Conservation (phyloP, 2,113 vertebrate species). For the Dasyprocta punctata region DNA sequence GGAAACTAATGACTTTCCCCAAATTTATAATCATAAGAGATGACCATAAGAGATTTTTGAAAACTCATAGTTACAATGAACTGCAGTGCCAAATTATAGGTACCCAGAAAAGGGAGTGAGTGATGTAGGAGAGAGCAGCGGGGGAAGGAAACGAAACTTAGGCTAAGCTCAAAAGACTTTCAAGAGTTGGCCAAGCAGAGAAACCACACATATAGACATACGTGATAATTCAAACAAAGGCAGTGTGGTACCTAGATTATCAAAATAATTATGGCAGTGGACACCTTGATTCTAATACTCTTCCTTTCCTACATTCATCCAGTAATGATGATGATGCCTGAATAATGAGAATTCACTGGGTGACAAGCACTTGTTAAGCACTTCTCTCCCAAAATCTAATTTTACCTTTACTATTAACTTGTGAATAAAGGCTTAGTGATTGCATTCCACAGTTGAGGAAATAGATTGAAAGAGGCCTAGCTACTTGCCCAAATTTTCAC, state of each 20-base stretch:
- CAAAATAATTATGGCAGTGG: neutral
- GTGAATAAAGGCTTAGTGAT: neutral
- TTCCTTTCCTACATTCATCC: neutral
- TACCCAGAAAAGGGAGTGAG: neutral
- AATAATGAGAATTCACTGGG: neutral
- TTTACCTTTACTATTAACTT: constrained; percentile 12
- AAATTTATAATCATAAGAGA: neutral
- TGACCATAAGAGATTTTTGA: neutral
- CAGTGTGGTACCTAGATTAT: neutral
- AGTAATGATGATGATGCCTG: neutral
- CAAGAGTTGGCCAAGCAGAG: neutral
- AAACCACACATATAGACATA: neutral
- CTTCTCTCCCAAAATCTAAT: neutral
- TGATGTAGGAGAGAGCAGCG: neutral
- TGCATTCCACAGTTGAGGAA: neutral
- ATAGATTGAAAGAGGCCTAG: neutral
- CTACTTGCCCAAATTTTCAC: neutral
- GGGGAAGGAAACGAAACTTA: neutral
- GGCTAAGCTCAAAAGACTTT: neutral
- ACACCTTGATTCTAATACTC: neutral
- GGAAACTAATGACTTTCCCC: neutral
- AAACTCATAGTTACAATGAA: neutral
- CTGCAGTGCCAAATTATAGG: neutral
- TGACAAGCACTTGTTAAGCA: neutral
- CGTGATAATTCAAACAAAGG: neutral